These are phyloP conservation scores for Odontesthes bonariensis DNA, from an alignment of 2,113 vertebrate species.

Conservation along the genomic window DNA sequence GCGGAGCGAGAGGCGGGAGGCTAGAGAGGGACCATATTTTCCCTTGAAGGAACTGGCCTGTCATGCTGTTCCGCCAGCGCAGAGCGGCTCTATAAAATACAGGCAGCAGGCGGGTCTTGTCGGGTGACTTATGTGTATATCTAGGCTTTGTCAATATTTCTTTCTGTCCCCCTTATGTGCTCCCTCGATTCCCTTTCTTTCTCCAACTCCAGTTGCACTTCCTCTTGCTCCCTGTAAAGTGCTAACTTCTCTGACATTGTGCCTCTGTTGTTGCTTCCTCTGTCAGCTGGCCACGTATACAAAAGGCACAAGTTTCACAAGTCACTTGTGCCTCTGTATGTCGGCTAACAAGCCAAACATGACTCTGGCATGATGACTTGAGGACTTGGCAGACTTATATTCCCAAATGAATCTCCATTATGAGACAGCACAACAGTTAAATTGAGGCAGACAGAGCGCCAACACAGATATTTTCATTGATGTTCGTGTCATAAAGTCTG, in stretches of 20 bases:
- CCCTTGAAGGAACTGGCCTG: slow-evolving; percentile 87
- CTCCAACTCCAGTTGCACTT: slow-evolving; percentile 37
- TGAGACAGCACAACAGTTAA: slow-evolving; percentile 36
- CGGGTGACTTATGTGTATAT: slow-evolving; percentile 88
- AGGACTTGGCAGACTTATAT: slow-evolving; percentile 49
- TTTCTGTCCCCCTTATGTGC: slow-evolving; percentile 79
- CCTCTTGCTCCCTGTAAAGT: slow-evolving; percentile 27
- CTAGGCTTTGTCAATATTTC: slow-evolving; percentile 88
- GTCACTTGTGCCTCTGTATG: slow-evolving; percentile 22
- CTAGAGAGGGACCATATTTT: slow-evolving; percentile 84
- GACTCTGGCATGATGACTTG: slow-evolving; percentile 27
- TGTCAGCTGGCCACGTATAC: slow-evolving; percentile 1
- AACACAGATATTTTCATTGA: slow-evolving; percentile 55
- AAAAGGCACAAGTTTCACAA: slow-evolving; percentile 16
- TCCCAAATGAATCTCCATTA: slow-evolving; percentile 52
- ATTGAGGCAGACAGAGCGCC: slow-evolving; percentile 49
- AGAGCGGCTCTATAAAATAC: slow-evolving; percentile 86
- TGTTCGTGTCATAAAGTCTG: slow-evolving; percentile 34
- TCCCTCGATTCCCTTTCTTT: slow-evolving; percentile 46
- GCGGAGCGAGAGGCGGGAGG: slow-evolving; percentile 64
- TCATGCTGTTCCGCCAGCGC: slow-evolving; percentile 85
- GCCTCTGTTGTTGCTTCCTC: slow-evolving; percentile 12
- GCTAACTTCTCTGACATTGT: slow-evolving; percentile 39
- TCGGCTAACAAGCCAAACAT: slow-evolving; percentile 25
- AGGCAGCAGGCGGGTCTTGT: slow-evolving; percentile 77